Evolutionary conservation across 2,888 invertebrate genomes (phyloP).

Genomic region (Erebia ligea): DNA sequence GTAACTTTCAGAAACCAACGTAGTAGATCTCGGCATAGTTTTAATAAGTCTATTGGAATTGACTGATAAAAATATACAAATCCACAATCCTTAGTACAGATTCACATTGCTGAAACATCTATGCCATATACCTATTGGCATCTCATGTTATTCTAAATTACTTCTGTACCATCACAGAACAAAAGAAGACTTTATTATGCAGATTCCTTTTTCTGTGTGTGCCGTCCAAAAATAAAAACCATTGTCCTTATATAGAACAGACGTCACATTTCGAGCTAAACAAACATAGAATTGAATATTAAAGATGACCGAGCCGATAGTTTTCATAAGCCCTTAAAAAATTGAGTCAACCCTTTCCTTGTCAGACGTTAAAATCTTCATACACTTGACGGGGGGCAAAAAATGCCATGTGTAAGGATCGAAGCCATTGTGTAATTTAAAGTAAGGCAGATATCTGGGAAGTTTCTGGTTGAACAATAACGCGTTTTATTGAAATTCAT

Average conservation of each 20-base stretch:
- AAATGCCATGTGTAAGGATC: slow-evolving; percentile 71
- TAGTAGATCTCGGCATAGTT: background rate
- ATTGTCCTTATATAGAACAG: slow-evolving; percentile 16
- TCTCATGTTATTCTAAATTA: background rate
- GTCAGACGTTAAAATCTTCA: slow-evolving; percentile 68
- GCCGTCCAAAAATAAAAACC: slow-evolving; percentile 5
- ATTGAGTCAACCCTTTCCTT: slow-evolving; percentile 73
- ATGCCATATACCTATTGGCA: background rate
- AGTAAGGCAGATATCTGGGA: slow-evolving; percentile 64
- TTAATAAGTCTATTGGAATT: background rate
- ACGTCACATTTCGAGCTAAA: slow-evolving; percentile 27
- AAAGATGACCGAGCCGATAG: slow-evolving; percentile 69
- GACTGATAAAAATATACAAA: background rate
- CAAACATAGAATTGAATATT: slow-evolving; percentile 50
- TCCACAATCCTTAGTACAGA: background rate
- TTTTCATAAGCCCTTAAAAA: slow-evolving; percentile 61
- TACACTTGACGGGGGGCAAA: slow-evolving; percentile 65
- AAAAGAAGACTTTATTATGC: background rate
- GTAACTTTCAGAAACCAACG: too few relatives aligned
- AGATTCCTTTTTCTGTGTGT: background rate
- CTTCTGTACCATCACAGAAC: background rate
- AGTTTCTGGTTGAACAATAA: slow-evolving; percentile 78
- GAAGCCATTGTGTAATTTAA: slow-evolving; percentile 69
- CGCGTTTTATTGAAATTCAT: slow-evolving; percentile 79
- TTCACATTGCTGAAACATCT: background rate